Evolutionary conservation across 2,113 vertebrate genomes (phyloP).

Genomic region (Syngnathus scovelli): DNA sequence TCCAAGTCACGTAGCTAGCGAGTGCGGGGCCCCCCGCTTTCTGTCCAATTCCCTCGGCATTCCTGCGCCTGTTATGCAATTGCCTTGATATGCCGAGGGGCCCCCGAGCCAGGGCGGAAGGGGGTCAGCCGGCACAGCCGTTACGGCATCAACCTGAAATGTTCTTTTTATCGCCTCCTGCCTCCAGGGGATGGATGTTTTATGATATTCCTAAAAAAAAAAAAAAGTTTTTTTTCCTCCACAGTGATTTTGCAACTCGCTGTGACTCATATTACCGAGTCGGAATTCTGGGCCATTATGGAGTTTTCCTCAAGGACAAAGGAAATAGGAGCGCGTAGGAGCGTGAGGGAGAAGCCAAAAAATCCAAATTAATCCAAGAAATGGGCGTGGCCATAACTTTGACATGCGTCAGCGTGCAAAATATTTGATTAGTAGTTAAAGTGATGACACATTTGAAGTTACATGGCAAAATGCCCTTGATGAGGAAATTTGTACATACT

Average conservation of each 20-base stretch:
- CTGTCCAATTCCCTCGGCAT: slow-evolving; percentile 43
- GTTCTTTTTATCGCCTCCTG: neutral
- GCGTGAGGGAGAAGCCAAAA: neutral
- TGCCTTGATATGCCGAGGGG: slow-evolving; percentile 24
- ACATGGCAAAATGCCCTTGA: neutral
- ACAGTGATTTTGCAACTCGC: neutral
- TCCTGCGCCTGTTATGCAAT: slow-evolving; percentile 61
- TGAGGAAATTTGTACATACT: neutral
- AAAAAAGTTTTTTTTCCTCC: neutral
- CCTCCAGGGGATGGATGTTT: neutral
- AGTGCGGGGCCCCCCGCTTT: neutral
- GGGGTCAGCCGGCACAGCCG: neutral
- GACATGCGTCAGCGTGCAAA: neutral
- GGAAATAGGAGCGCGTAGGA: neutral
- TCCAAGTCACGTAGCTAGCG: too few relatives aligned
- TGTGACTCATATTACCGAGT: neutral
- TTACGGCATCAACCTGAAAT: neutral
- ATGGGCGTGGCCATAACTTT: neutral
- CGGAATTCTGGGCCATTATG: too few relatives aligned
- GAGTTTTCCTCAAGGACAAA: slow-evolving; percentile 2
- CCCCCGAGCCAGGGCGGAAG: neutral
- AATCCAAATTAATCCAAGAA: neutral
- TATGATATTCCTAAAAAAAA: neutral
- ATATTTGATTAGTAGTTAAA: neutral
- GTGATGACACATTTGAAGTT: neutral